These are phyloP conservation scores for Pseudorectes ferrugineus DNA, from an alignment of 2,113 vertebrate species.

Conservation along the genomic window DNA sequence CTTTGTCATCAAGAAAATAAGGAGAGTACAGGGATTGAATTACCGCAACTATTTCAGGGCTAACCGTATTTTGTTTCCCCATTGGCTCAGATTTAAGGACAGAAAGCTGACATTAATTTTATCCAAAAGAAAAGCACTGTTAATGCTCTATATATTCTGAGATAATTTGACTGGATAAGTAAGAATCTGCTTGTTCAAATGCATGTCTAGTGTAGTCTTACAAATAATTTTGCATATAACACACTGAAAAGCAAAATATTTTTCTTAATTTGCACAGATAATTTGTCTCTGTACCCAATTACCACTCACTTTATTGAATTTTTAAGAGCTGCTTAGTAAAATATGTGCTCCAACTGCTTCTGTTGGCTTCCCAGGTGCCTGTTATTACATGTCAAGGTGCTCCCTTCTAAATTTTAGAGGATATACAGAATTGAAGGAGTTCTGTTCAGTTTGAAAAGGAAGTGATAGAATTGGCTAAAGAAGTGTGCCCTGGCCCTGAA, in stretches of 20 bases:
- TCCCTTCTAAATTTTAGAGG: slow-evolving; percentile 41
- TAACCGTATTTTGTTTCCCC: slow-evolving; percentile 77
- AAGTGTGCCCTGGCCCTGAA: slow-evolving; percentile 51
- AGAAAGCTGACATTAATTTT: slow-evolving; percentile 79
- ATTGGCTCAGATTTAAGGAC: slow-evolving; percentile 74
- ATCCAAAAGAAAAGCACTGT: slow-evolving; percentile 64
- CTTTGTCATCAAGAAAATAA: slow-evolving; percentile 82
- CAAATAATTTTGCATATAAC: slow-evolving; percentile 50
- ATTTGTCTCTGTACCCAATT: slow-evolving; percentile 73
- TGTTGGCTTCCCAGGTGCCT: slow-evolving; percentile 52
- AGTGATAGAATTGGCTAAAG: slow-evolving; percentile 59
- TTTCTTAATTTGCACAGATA: slow-evolving; percentile 69
- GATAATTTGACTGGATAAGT: slow-evolving; percentile 65
- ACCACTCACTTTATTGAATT: slow-evolving; percentile 58
- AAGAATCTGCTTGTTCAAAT: slow-evolving; percentile 65
- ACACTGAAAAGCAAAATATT: slow-evolving; percentile 51
- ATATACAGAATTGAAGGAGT: slow-evolving; percentile 38
- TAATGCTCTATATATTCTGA: slow-evolving; percentile 38
- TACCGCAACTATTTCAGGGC: slow-evolving; percentile 75
- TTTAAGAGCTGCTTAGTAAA: slow-evolving; percentile 67
- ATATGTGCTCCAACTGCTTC: slow-evolving; percentile 2
- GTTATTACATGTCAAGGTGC: slow-evolving; percentile 31
- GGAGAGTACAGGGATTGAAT: slow-evolving; percentile 74
- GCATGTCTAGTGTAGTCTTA: slow-evolving; percentile 69
- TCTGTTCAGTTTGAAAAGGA: slow-evolving; percentile 59